A percentile compares a stretch with the other conserved stretches of the same genome.
Evolutionary conservation across 2,113 vertebrate genomes (phyloP).

Genomic region (Protobothrops mucrosquamatus): DNA sequence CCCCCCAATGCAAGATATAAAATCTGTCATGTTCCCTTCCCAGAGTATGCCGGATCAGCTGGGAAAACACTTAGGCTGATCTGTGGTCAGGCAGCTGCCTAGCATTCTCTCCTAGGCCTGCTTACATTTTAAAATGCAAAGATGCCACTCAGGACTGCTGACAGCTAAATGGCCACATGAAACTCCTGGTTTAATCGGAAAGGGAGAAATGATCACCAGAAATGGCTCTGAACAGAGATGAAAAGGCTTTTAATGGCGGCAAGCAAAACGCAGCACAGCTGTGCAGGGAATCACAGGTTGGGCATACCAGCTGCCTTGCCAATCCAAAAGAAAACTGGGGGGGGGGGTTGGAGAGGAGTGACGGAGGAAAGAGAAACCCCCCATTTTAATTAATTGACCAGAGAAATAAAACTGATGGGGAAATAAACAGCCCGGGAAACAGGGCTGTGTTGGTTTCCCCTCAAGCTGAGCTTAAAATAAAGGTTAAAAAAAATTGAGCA

Average conservation of each 20-base stretch:
- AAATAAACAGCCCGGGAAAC: background rate
- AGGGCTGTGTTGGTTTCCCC: background rate
- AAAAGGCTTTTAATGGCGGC: constrained; percentile 49
- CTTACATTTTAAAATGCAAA: constrained; percentile 41
- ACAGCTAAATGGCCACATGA: constrained; percentile 37
- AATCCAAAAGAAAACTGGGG: constrained; percentile 24
- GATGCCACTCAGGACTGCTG: constrained; percentile 26
- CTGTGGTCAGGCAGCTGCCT: constrained; percentile 1
- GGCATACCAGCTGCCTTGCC: constrained; percentile 32
- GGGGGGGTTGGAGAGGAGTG: background rate
- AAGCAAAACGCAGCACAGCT: constrained; percentile 35
- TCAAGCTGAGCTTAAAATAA: background rate
- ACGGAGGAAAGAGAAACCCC: background rate
- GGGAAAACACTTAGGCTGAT: background rate
- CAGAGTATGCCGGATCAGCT: background rate
- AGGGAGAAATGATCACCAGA: constrained; percentile 44
- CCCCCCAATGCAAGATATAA: background rate
- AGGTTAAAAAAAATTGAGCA: background rate
- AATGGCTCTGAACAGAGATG: constrained; percentile 49
- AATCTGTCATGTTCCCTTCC: background rate
- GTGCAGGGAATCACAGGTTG: constrained; percentile 30
- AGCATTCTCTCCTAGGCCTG: background rate
- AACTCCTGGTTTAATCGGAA: constrained; percentile 28
- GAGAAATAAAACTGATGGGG: background rate
- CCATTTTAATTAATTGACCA: background rate